Evolutionary conservation across 2,113 vertebrate genomes (phyloP).

Genomic region (rat (Rattus norvegicus)): GRCr8 NC_086021.1:78365501-78366000

Average conservation of each 20-base stretch:
- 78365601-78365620: no score
- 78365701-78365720: no score
- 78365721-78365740: background rate
- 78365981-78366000: background rate
- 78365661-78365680: background rate
- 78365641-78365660: background rate
- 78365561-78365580: background rate
- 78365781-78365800: background rate
- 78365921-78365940: background rate
- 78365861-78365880: background rate
- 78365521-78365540: background rate
- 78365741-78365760: background rate
- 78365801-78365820: background rate
- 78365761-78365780: background rate
- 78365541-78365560: background rate
- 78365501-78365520: background rate
- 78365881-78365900: background rate
- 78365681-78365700: no score
- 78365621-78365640: background rate
- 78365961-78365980: background rate
- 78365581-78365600: background rate
- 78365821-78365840: background rate
- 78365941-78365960: background rate
- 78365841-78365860: background rate
- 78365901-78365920: background rate